Percentiles rank a stretch among this genome's conserved stretches.
Conservation (phyloP, 2,113 vertebrate genomes). For the Pycnonotus jocosus region DNA sequence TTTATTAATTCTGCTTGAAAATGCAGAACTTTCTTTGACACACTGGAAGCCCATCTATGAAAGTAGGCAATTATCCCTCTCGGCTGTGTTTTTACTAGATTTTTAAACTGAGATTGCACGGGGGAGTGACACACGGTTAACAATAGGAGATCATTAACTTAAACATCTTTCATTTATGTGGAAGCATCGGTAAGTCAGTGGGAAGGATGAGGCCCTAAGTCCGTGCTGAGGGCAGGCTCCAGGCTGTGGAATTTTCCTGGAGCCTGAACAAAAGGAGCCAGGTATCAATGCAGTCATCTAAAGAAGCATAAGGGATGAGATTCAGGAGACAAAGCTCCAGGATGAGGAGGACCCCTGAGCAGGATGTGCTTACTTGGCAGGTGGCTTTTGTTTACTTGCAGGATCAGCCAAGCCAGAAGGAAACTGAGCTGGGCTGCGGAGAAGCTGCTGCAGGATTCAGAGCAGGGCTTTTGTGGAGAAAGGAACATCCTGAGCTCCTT, state of each 20-base stretch:
- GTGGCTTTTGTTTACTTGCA: not conserved
- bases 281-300: not conserved
- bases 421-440: not conserved
- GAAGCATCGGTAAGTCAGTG: not conserved
- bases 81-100: not conserved
- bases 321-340: not conserved
- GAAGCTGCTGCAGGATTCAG: not conserved
- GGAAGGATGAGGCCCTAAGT: not conserved
- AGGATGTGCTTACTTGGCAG: not conserved
- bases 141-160: constrained; percentile 32
- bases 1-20: not conserved
- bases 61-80: not conserved
- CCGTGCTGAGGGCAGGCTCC: not conserved
- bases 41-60: not conserved
- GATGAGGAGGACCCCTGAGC: not conserved
- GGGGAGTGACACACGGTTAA: not conserved
- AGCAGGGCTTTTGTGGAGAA: not conserved
- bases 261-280: not conserved
- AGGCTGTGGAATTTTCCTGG: constrained; percentile 1
- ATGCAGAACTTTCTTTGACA: not conserved
- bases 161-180: constrained; percentile 11
- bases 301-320: not conserved
- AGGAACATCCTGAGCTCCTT: not conserved
- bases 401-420: not conserved
- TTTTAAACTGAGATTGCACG: constrained; percentile 1